Conservation (phyloP, 1,140 invertebrate species). For the Pentalonia nigronervosa region DNA sequence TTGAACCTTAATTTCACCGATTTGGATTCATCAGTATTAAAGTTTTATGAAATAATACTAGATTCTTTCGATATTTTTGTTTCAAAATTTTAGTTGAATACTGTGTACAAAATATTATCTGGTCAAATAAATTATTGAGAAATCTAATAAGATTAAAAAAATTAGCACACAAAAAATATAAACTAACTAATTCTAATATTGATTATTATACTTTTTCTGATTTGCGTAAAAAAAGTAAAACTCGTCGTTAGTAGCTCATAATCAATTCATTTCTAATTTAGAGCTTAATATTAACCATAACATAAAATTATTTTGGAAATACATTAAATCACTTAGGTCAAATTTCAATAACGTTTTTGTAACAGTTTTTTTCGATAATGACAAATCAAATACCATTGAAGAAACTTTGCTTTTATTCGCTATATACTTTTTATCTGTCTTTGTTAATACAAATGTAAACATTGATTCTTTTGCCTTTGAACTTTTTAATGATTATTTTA, state of each 20-base stretch:
- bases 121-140: not conserved
- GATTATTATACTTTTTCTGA: slow-evolving; percentile 4
- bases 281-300: no score
- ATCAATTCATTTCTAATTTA: not conserved
- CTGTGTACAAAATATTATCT: not conserved
- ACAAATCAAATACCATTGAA: slow-evolving; percentile 11
- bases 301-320: not conserved
- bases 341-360: not conserved
- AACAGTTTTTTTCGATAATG: not conserved
- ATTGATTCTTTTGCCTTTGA: not conserved
- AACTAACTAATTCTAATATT: not conserved
- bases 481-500: not conserved
- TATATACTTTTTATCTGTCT: no score
- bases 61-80: not conserved
- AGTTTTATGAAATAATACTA: slow-evolving; percentile 1
- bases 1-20: not conserved
- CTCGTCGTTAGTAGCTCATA: not conserved
- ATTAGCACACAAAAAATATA: no score
- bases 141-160: not conserved
- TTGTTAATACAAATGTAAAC: no score
- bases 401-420: no score
- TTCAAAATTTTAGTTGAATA: not conserved
- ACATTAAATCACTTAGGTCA: slow-evolving; percentile 14
- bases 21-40: not conserved
- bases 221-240: slow-evolving; percentile 14